Evolutionary conservation across 2,797 vertebrate genomes (phyloP), one percentile per base, ranked within the genome.

Genomic region (Diplodus puntazzo): DNA sequence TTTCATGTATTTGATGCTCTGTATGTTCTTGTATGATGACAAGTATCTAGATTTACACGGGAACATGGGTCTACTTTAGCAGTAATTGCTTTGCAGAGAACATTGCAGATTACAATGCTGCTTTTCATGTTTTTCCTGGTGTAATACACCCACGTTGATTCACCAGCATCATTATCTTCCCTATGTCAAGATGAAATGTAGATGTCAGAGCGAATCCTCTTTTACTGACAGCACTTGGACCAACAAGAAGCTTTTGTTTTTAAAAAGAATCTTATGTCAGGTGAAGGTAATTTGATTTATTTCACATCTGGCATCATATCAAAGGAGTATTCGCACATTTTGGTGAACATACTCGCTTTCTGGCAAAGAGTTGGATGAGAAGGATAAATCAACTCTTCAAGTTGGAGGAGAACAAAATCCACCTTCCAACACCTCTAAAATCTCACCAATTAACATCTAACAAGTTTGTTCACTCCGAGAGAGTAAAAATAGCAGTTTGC

Each of bases 161-260:
- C 11, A 71, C 30, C 20, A 69, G 79, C 62, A 82, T 64, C 61
- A 77, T 83, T 86, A 69, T 81, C 75, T 69, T 83, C 73, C 53
- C 42, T 49, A 17, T 25, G 48, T 75, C 53, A 62, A 71, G 7
- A 61, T 64, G 11, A 49, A 63, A 62, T 59, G 52, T 8, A 77
- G 20, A 78, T 7, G 30, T 50, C 17, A 14, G 11, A 69, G 50
- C 34, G 53, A 12, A 69, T 52, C 25, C 12, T 17, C 14, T 64
- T 13, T 55, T 30, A 45, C 62, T 0, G 5, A 43, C 45, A n/a
- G 12, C 14, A 73, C 68, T 39, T 57, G 39, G 39, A 62, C 4
- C 20, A 70, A 61, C 18, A n/a, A 57, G 13, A 68, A 58, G 6
- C 3, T 14, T 27, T 43, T 30, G 16, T 14, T 67, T 13, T 50